Evolutionary conservation across 2,113 vertebrate genomes (phyloP).

Genomic region (Macquaria ambigua): DNA sequence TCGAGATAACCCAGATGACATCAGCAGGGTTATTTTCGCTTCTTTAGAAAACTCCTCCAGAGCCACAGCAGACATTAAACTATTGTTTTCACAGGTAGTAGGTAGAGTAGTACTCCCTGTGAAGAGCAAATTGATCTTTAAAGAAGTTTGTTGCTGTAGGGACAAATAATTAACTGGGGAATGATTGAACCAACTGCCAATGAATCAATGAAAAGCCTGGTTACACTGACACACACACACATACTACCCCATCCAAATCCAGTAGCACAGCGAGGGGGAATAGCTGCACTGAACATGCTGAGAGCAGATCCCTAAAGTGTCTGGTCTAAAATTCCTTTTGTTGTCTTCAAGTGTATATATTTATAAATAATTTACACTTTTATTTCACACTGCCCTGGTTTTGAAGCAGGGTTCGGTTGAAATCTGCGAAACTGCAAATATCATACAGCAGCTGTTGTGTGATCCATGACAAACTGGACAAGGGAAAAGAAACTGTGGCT

Average conservation of each 20-base stretch:
- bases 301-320: conserved; percentile 48
- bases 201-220: not conserved
- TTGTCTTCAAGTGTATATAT: conserved; percentile 70
- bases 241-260: conserved; percentile 14
- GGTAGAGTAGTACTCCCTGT: not conserved
- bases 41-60: not conserved
- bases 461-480: conserved; percentile 63
- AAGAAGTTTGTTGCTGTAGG: not conserved
- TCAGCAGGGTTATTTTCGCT: not conserved
- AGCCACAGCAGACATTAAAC: not conserved
- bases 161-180: not conserved
- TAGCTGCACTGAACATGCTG: conserved; percentile 36
- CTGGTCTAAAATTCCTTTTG: conserved; percentile 73
- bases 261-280: conserved; percentile 25
- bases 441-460: conserved; percentile 71
- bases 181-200: not conserved
- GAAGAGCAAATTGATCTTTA: not conserved
- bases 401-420: conserved; percentile 51
- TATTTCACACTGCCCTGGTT: conserved; percentile 66
- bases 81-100: not conserved
- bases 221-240: not conserved
- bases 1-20: not conserved
- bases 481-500: conserved; percentile 36
- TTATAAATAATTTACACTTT: conserved; percentile 75
- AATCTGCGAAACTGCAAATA: conserved; percentile 68